Evolutionary conservation across 2,113 vertebrate species (phyloP).

Genomic region (Tricholaema leucomelas): DNA sequence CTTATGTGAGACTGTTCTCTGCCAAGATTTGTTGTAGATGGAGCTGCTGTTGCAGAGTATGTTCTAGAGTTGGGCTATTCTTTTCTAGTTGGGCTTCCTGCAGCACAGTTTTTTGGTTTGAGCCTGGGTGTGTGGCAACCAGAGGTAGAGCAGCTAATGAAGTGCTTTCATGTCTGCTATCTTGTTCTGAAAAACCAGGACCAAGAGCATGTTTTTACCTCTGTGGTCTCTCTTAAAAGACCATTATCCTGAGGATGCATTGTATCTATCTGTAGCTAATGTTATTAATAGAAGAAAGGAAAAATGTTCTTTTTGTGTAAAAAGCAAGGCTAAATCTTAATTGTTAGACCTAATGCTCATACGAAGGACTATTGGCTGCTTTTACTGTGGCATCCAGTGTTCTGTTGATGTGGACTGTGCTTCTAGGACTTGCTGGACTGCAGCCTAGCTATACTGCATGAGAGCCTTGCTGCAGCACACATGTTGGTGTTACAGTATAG

Average conservation of each 20-base stretch:
- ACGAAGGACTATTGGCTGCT: not conserved
- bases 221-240: not conserved
- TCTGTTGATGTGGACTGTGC: not conserved
- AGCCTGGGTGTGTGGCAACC: not conserved
- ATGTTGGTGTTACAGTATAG: not conserved
- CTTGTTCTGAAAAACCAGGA: not conserved
- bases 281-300: not conserved
- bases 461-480: not conserved
- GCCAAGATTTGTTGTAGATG: not conserved
- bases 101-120: not conserved
- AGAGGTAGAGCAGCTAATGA: not conserved
- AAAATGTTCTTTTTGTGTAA: not conserved
- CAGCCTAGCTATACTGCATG: not conserved
- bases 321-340: not conserved
- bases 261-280: not conserved
- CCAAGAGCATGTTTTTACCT: not conserved
- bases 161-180: not conserved
- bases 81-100: not conserved
- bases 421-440: not conserved
- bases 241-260: not conserved
- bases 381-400: not conserved
- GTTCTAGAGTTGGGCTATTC: not conserved
- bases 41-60: not conserved
- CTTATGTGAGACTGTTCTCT: not conserved
- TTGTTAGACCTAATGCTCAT: fast-evolving